Base-by-base conservation (phyloP, 1,140 invertebrate genomes). In the Brachionus sp. region DNA sequence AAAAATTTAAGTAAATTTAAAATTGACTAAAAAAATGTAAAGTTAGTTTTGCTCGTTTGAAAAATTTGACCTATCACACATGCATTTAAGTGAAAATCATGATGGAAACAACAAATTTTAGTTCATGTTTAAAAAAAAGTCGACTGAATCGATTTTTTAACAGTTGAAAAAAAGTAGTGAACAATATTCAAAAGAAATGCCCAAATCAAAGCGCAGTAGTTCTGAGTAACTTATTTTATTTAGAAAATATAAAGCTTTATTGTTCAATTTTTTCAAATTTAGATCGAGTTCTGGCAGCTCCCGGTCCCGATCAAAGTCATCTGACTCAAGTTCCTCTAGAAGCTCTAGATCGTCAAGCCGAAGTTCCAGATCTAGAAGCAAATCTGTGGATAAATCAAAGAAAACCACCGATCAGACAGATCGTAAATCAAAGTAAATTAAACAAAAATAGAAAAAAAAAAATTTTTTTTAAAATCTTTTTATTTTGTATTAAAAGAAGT, bases 281-380 rank as follows among this genome's bases (percentile, higher is more conserved):
- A 73, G 68, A 73, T 73, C 73, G 33, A 77, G 44, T 50, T 53
- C 73, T 0, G 42, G 73, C 12, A 46, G 73, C 5, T 77, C 70
- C 10, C 19, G 37, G 6, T 77, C 70, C n/a, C 19, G 37, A 13
- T 75, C 73, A 6, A 25, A 25, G 13, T 77, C 73, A 35, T 77
- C 73, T 5, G 37, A 33, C 16, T 53, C 42, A 5, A 33, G 42
- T 13, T 77, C 73, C 29, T 77, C 73, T n/a, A 12, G 23, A 39
- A 77, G 73, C 33, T 42, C 35, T 0, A 42, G 35, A 75, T 77
- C 73, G 3, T 77, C 73, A 0, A 73, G 68, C 19, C 33, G 37
- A 10, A 39, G 33, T 5, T 39, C 33, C n/a, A 5, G 68, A 9
- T 73, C 68, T 12, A 37, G 68, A 50, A n/a, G 10, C 23, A 46